Percentiles rank a stretch among this genome's conserved stretches.
Conservation (phyloP, 1,140 invertebrate genomes). For the Mya arenaria region DNA sequence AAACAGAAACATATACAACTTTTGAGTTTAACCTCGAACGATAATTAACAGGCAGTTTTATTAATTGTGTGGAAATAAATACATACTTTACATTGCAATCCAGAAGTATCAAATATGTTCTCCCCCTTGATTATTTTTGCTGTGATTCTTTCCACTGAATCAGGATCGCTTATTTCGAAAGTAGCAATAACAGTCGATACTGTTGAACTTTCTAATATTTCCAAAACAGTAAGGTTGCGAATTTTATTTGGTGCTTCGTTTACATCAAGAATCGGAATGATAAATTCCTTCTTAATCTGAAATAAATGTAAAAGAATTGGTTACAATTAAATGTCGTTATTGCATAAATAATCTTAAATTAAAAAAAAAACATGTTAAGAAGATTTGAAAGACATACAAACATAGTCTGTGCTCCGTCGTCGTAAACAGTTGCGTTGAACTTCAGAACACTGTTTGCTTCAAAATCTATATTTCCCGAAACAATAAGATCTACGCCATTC, state of each 20-base stretch:
- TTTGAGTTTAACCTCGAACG: too few species aligned
- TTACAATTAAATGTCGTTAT: too few species aligned
- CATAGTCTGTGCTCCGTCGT: slow-evolving; percentile 10
- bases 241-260: slow-evolving; percentile 31
- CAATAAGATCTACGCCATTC: slow-evolving; percentile 6
- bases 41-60: too few species aligned
- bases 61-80: too few species aligned
- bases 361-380: too few species aligned
- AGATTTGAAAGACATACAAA: slow-evolving; percentile 4
- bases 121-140: background rate
- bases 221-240: background rate
- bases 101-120: background rate
- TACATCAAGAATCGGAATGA: background rate
- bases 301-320: background rate
- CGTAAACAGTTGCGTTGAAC: background rate
- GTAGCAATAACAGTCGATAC: background rate
- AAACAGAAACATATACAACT: too few species aligned
- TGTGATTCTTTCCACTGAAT: slow-evolving; percentile 10
- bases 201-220: background rate
- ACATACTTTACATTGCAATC: slow-evolving; percentile 16
- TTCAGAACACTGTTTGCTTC: background rate
- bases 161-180: slow-evolving; percentile 2
- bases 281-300: slow-evolving; percentile 1
- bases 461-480: slow-evolving; percentile 20
- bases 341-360: too few species aligned